phyloP scores from a whole-genome alignment of 2,113 vertebrate species.

The Amblyopsis rosae region DNA sequence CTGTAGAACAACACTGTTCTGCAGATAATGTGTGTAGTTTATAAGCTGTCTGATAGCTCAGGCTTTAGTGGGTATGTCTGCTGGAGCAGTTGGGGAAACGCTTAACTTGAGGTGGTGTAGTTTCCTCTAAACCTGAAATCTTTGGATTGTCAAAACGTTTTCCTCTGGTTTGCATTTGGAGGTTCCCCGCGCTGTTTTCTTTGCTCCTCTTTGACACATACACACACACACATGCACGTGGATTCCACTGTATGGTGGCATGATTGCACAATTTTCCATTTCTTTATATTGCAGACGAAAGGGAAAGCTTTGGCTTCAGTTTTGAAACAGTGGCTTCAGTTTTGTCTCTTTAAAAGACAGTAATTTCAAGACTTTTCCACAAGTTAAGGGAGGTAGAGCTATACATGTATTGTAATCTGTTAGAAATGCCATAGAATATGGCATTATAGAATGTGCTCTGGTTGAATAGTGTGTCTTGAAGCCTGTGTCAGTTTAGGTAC shows the following conservation, averaged over 20 bases:
- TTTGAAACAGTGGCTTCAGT: constrained; percentile 5
- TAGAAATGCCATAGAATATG: no score
- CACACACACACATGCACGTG: neutral
- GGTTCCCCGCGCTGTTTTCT: neutral
- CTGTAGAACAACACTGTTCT: no score
- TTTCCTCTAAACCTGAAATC: constrained; percentile 37
- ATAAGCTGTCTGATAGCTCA: constrained; percentile 17
- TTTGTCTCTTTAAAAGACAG: neutral
- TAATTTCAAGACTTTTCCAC: no score
- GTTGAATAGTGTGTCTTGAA: no score
- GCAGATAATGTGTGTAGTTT: neutral
- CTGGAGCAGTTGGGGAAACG: constrained; percentile 18
- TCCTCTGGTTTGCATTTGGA: constrained; percentile 44
- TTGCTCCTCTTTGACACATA: constrained; percentile 3
- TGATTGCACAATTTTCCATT: constrained; percentile 34
- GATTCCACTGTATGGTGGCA: constrained; percentile 26
- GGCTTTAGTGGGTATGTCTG: constrained; percentile 17
- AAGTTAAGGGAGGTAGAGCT: no score
- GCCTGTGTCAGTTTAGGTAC: no score
- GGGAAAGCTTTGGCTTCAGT: constrained; percentile 12
- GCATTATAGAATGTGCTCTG: no score
- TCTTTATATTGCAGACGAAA: constrained; percentile 33
- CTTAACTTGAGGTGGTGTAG: constrained; percentile 12
- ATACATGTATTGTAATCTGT: no score
- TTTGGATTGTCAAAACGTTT: constrained; percentile 33